Evolutionary conservation across 2,797 vertebrate species (phyloP).

Genomic region (Xiphorhynchus erythropygius): DNA sequence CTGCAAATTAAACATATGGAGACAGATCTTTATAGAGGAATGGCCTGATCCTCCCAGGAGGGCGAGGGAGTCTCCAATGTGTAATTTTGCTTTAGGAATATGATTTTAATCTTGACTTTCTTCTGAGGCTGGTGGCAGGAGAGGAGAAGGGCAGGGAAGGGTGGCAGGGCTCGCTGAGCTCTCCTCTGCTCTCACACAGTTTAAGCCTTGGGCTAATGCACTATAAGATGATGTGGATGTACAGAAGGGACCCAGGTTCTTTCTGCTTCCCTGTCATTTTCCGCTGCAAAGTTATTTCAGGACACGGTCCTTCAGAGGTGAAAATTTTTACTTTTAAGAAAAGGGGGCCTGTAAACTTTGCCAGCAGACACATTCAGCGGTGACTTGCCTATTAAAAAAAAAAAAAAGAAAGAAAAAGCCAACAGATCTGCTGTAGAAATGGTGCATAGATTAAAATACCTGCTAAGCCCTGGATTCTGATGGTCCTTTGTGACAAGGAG

Average conservation of each 20-base stretch:
- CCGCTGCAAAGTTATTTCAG: not conserved
- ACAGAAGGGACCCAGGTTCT: not conserved
- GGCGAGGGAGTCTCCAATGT: not conserved
- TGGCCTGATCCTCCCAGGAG: not conserved
- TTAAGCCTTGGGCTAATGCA: not conserved
- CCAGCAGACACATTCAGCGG: not conserved
- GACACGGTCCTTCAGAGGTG: fast-evolving
- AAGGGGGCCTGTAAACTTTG: fast-evolving
- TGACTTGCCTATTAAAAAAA: not conserved
- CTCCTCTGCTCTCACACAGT: not conserved
- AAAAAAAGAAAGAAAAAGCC: not conserved
- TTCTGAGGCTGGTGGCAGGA: not conserved
- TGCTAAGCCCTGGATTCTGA: not conserved
- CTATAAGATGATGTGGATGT: fast-evolving
- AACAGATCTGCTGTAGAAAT: not conserved
- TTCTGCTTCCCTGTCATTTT: not conserved
- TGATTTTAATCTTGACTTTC: constrained; percentile 9
- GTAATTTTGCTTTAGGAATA: constrained; percentile 44
- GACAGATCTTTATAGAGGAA: constrained; percentile 35
- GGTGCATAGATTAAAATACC: not conserved
- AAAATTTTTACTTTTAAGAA: not conserved
- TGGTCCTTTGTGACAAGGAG: not conserved
- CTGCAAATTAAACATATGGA: constrained; percentile 58
- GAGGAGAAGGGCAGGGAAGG: not conserved
- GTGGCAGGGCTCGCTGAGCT: fast-evolving